Evolutionary conservation across 53 echinoderm and acorn worm genomes (phyloP).

Genomic region (Stichopus horrens): DNA sequence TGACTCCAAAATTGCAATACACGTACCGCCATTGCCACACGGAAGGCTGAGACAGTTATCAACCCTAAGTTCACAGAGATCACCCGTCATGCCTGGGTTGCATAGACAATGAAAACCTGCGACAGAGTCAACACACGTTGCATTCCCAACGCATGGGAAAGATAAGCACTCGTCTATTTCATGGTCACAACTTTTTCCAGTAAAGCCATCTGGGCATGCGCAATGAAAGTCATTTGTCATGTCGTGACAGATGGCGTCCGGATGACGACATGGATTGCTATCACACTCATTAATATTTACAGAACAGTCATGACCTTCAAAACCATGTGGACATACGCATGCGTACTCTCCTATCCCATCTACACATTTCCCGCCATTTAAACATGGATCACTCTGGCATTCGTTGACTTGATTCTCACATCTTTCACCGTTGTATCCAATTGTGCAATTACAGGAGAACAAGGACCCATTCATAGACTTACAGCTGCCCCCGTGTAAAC

Average conservation of each 20-base stretch:
- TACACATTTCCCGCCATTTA: constrained; percentile 85
- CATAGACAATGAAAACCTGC: constrained; percentile 68
- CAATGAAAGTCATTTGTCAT: constrained; percentile 74
- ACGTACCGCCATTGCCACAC: constrained; percentile 83
- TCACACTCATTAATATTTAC: constrained; percentile 75
- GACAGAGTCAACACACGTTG: constrained; percentile 66
- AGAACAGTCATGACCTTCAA: constrained; percentile 69
- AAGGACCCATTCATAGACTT: constrained; percentile 18
- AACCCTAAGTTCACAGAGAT: constrained; percentile 66
- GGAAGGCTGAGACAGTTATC: constrained; percentile 73
- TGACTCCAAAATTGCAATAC: constrained; percentile 64
- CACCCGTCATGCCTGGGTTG: constrained; percentile 69
- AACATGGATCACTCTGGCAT: constrained; percentile 76
- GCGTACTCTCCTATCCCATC: constrained; percentile 71
- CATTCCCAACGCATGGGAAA: constrained; percentile 72
- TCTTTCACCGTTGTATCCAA: constrained; percentile 65
- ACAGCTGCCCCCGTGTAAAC: constrained; percentile 74
- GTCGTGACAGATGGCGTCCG: constrained; percentile 78
- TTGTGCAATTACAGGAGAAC: constrained; percentile 67
- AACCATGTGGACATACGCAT: constrained; percentile 91
- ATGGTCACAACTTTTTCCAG: constrained; percentile 63
- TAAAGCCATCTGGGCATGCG: constrained; percentile 72
- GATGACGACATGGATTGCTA: constrained; percentile 72
- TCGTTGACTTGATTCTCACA: constrained; percentile 80
- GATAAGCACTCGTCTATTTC: constrained; percentile 76